Base-by-base conservation (phyloP, 2,113 vertebrate genomes). In the Anoura caudifer region DNA sequence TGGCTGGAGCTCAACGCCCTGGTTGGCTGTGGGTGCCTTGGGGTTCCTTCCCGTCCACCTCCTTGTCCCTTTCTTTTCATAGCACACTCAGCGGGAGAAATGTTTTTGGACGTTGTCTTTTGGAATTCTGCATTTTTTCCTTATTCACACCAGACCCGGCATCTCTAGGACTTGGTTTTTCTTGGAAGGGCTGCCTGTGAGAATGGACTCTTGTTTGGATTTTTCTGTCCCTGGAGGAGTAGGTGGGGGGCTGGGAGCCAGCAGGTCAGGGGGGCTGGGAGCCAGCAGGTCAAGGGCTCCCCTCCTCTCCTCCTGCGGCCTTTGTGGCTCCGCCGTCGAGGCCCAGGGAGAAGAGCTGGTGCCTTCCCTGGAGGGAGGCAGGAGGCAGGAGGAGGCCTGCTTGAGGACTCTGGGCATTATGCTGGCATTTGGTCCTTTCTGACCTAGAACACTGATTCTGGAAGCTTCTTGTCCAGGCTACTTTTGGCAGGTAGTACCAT, bases 121-220 rank as follows among this genome's bases (percentile, higher is more conserved):
- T 65, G 77, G 91, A 95, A 95, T 96, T 96, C 91, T 96, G 93
- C 97, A 94, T 96, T 96, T 97, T 95, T 94, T 65, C 93, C 89
- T 95, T 93, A 86, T 97, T 97, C 97, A 94, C 95, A 97, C 91
- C 93, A 96, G 89, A 96, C 81, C 38, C 47, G 10, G 86, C 96
- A 96, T 96, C 92, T 94, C 93, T 95, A 88, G 92, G 89, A 59
- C 85, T 95, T 92, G 90, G 92, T 96, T 97, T 95, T 98, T 97
- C 89, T 97, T 98, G 95, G 95, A 97, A 96, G 61, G 67, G 33
- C 69, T 56, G 88, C 83, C 93, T 98, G 95, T 96, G 97, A 96
- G 97, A 97, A 96, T 94, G 73, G 95, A 52, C 86, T 88, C 95
- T 96, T 97, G 96, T 97, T 97, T 97, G 91, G 76, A 91, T 96